These are phyloP conservation scores for Siniperca obscura DNA, from an alignment of 2,797 vertebrate genomes.

Conservation along the genomic window DNA sequence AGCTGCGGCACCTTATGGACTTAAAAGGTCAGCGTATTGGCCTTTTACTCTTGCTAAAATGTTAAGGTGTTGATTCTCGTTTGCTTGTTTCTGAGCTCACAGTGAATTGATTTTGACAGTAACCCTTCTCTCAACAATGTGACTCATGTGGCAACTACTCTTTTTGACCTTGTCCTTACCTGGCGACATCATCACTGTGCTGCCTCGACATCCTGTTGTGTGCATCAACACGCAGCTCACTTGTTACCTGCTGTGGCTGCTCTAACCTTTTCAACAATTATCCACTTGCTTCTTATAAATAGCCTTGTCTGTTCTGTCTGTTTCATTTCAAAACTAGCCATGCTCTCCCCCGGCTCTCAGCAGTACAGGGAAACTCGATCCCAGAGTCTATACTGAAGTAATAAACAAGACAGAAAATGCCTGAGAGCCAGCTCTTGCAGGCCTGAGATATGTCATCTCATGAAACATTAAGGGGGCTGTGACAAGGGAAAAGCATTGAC, in stretches of 20 bases:
- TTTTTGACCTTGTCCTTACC: conserved; percentile 31
- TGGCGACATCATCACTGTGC: conserved; percentile 26
- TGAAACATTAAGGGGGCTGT: conserved; percentile 56
- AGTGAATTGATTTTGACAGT: conserved; percentile 34
- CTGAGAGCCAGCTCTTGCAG: conserved; percentile 51
- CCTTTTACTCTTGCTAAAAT: conserved; percentile 35
- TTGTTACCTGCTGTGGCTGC: conserved; percentile 68
- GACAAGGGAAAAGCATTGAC: conserved; percentile 49
- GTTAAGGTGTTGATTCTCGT: conserved; percentile 12
- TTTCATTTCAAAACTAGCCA: conserved; percentile 76
- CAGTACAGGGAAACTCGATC: conserved; percentile 71
- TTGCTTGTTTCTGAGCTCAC: conserved; percentile 11
- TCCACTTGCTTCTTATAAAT: conserved; percentile 75
- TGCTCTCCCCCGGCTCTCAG: conserved; percentile 54
- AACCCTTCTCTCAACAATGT: conserved; percentile 22
- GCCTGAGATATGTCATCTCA: conserved; percentile 61
- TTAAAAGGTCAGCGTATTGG: conserved; percentile 3
- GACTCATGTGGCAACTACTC: conserved; percentile 11
- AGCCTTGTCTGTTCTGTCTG: conserved; percentile 72
- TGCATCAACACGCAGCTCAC: conserved; percentile 46
- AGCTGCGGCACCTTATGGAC: conserved; percentile 6
- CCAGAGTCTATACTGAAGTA: conserved; percentile 72
- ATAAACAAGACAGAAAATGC: conserved; percentile 73
- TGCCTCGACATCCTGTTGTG: conserved; percentile 45
- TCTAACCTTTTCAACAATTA: conserved; percentile 82